Percentiles rank a stretch among this genome's conserved stretches.
These are phyloP conservation scores for Agrenia bidenticulata DNA, from an alignment of 2,888 invertebrate species.

Conservation along the genomic window DNA sequence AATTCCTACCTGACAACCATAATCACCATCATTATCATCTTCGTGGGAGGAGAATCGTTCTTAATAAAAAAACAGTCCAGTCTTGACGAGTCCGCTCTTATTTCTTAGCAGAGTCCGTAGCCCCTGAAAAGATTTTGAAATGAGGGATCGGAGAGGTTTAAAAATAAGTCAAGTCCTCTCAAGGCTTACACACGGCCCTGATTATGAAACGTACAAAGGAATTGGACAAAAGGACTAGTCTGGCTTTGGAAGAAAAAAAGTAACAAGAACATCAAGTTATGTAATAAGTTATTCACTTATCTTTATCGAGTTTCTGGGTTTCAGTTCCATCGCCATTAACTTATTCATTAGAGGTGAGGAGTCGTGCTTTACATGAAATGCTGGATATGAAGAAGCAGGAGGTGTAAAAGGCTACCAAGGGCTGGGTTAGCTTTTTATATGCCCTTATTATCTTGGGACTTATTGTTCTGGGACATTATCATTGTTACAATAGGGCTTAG, in stretches of 20 bases:
- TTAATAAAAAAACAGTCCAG: conserved; percentile 5
- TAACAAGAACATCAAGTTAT: conserved; percentile 16
- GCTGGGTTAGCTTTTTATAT: no score
- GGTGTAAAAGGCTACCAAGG: no score
- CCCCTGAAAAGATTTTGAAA: no score
- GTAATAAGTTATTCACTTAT: conserved; percentile 22
- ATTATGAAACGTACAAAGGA: no score
- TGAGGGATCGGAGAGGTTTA: no score
- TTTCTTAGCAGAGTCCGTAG: background rate
- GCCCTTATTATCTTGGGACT: no score
- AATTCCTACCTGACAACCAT: conserved; percentile 34
- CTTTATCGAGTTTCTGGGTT: conserved; percentile 18
- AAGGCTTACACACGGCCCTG: no score
- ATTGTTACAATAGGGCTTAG: no score
- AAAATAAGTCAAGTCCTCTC: no score
- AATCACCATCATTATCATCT: conserved; percentile 35
- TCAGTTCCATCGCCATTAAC: conserved; percentile 9
- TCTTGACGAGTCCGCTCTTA: background rate
- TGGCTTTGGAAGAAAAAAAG: background rate
- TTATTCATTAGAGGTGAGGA: conserved; percentile 14
- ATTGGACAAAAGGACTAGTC: no score
- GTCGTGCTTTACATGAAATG: conserved; percentile 13
- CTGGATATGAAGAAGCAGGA: background rate
- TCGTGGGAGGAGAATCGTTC: conserved; percentile 18
- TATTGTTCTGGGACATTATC: no score